phyloP scores from a whole-genome alignment of 2,113 vertebrate genomes.

The Syngnathus floridae region DNA sequence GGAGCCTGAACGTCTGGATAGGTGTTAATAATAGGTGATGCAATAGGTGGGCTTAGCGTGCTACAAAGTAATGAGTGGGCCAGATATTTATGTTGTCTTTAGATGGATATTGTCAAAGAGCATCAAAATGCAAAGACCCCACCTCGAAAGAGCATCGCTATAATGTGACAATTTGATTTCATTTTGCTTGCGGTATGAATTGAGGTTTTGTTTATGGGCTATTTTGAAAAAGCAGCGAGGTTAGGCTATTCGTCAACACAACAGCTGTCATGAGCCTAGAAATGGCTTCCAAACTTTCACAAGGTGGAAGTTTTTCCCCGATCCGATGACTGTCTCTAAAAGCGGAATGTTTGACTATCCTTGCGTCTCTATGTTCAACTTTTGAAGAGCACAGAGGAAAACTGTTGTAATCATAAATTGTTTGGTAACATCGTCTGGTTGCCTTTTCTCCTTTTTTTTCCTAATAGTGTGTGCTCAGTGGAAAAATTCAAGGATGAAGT shows the following conservation, averaged over 20 bases:
- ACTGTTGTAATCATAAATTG: not conserved
- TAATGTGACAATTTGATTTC: not conserved
- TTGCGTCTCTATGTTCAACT: not conserved
- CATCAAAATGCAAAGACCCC: not conserved
- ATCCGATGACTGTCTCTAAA: not conserved
- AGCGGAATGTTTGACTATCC: not conserved
- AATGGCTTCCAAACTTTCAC: too few species aligned
- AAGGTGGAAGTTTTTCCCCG: too few species aligned
- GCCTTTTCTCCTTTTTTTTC: not conserved
- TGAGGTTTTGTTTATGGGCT: not conserved
- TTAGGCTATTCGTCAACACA: too few species aligned
- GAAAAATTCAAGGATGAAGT: not conserved
- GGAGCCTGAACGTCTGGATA: slow-evolving; percentile 34
- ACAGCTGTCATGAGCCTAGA: too few species aligned
- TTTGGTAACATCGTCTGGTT: not conserved
- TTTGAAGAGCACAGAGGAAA: not conserved
- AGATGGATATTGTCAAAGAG: not conserved
- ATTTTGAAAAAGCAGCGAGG: not conserved
- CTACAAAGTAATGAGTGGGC: not conserved
- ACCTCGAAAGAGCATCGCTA: not conserved
- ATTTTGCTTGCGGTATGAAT: not conserved
- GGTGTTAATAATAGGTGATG: slow-evolving; percentile 30
- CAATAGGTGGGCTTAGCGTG: slow-evolving; percentile 7
- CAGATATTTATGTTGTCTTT: not conserved
- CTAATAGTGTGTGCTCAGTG: not conserved